These are phyloP conservation scores for Siniperca knerii DNA, from an alignment of 2,113 vertebrate genomes.

Conservation along the genomic window DNA sequence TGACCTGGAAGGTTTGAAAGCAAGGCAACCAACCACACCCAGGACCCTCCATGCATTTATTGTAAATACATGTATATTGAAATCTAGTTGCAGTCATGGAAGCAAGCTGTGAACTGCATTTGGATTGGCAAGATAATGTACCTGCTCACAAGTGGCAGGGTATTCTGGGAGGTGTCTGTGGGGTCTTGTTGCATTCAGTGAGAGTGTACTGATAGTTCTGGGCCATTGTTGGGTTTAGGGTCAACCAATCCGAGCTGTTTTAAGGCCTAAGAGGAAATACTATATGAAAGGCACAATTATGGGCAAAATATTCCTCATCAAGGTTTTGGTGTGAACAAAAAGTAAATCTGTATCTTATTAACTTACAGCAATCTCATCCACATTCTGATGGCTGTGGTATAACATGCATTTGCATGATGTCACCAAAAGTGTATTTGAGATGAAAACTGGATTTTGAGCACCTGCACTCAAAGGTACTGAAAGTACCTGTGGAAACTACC, in stretches of 20 bases:
- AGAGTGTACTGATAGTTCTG: neutral
- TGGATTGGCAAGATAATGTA: neutral
- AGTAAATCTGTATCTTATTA: neutral
- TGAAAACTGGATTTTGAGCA: neutral
- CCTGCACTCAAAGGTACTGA: neutral
- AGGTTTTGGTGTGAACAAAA: neutral
- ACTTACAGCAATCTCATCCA: neutral
- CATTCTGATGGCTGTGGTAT: neutral
- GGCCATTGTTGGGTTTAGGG: neutral
- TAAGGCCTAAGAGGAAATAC: neutral
- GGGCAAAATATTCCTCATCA: neutral
- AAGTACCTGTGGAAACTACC: neutral
- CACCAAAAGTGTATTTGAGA: neutral
- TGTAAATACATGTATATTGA: neutral
- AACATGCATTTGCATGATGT: neutral
- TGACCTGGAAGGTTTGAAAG: slow-evolving; percentile 3
- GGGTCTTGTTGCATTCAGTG: neutral
- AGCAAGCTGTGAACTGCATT: neutral
- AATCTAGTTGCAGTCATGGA: neutral
- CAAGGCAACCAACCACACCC: neutral
- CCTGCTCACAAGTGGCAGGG: neutral
- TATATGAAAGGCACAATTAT: neutral
- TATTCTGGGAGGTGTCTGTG: neutral
- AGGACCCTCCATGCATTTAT: neutral
- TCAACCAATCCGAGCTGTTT: neutral